phyloP scores from a whole-genome alignment of 23 tunicate genomes.

The Halocynthia aurantium region DNA sequence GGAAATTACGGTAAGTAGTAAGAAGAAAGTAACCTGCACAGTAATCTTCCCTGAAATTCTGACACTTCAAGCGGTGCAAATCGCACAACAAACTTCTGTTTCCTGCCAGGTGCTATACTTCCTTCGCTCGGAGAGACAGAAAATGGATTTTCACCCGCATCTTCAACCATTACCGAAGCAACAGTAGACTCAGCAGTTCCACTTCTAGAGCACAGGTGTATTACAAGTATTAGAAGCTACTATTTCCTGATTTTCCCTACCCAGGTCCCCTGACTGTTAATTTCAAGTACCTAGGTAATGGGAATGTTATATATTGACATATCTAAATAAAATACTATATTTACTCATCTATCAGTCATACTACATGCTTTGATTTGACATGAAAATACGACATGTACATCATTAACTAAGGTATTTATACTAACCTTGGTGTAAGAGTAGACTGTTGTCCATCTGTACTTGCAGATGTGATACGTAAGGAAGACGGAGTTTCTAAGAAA shows the following conservation, averaged over 20 bases:
- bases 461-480: constrained; percentile 25
- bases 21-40: constrained; percentile 51
- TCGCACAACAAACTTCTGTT: constrained; percentile 48
- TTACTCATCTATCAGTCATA: too few relatives aligned
- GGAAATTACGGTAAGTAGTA: neutral
- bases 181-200: constrained; percentile 40
- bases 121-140: constrained; percentile 62
- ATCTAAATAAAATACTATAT: too few relatives aligned
- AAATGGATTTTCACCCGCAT: constrained; percentile 35
- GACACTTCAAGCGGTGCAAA: constrained; percentile 68
- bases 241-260: neutral
- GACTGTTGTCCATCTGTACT: constrained; percentile 7
- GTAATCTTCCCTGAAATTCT: constrained; percentile 59
- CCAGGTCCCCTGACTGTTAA: too few relatives aligned
- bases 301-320: too few relatives aligned
- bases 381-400: neutral
- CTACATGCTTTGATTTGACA: too few relatives aligned
- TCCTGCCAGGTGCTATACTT: constrained; percentile 41
- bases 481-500: constrained; percentile 43
- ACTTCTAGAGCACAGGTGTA: constrained; percentile 21
- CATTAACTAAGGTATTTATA: neutral
- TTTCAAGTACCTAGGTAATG: too few relatives aligned
- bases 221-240: neutral
- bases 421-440: neutral
- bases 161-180: constrained; percentile 48